phyloP scores from a whole-genome alignment of 1,140 invertebrate genomes.

The Galleria mellonella region DNA sequence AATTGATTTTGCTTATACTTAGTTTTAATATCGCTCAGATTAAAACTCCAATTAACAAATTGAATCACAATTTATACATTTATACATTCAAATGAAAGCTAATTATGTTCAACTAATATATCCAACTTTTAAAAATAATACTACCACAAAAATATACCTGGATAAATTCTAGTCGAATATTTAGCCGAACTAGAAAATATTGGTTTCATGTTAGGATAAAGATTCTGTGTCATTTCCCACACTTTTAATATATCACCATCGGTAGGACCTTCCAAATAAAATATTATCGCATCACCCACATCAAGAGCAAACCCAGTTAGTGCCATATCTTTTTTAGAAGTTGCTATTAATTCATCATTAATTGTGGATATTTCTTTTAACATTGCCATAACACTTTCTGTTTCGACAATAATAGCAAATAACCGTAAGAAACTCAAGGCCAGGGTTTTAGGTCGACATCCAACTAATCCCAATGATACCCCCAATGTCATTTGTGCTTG shows the following conservation, averaged over 20 bases:
- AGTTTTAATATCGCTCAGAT: no score
- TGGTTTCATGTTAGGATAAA: slow-evolving; percentile 32
- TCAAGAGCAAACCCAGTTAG: slow-evolving; percentile 55
- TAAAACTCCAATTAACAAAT: no score
- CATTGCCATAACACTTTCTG: slow-evolving; percentile 18
- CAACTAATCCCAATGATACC: slow-evolving; percentile 47
- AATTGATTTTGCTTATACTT: no score
- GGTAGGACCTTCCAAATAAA: slow-evolving; percentile 48
- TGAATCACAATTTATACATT: no score
- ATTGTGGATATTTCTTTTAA: slow-evolving; percentile 32
- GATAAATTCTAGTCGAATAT: slow-evolving; percentile 44
- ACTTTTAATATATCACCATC: slow-evolving; percentile 41
- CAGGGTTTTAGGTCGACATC: slow-evolving; percentile 34
- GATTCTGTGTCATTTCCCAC: slow-evolving; percentile 41
- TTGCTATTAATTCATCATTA: slow-evolving; percentile 23
- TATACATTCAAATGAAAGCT: no score
- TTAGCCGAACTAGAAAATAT: slow-evolving; percentile 41
- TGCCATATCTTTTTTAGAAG: slow-evolving; percentile 15
- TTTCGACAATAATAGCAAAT: slow-evolving; percentile 27
- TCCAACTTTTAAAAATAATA: no score
- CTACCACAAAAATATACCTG: slow-evolving; percentile 25
- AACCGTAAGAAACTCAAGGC: slow-evolving; percentile 37
- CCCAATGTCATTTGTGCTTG: slow-evolving; percentile 52
- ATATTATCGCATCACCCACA: slow-evolving; percentile 29
- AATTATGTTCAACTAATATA: no score